Evolutionary conservation across 2,113 vertebrate genomes (phyloP).

Genomic region (Hipposideros armiger): DNA sequence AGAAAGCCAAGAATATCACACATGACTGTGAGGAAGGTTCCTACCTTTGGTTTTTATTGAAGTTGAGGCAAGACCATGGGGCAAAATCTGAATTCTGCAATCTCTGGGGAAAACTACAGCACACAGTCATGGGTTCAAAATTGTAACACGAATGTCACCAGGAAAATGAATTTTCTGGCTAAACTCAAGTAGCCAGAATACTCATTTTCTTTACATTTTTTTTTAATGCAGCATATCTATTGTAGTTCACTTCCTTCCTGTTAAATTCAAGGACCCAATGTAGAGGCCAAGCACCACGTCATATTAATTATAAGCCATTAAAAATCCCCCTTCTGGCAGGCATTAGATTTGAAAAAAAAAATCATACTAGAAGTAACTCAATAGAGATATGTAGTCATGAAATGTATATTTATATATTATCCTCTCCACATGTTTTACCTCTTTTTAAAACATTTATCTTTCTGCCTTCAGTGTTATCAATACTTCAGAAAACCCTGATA

Average conservation of each 20-base stretch:
- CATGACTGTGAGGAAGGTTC: background rate
- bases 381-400: slow-evolving; percentile 70
- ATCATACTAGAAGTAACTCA: slow-evolving; percentile 83
- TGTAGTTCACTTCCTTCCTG: slow-evolving; percentile 57
- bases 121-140: background rate
- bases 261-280: slow-evolving; percentile 70
- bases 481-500: background rate
- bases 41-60: background rate
- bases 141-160: rapidly evolving
- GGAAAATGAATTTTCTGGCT: background rate
- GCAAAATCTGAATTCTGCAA: background rate
- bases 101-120: background rate
- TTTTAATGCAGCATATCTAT: slow-evolving; percentile 65
- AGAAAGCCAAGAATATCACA: background rate
- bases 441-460: background rate
- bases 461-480: background rate
- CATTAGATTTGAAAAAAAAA: slow-evolving; percentile 77
- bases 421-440: background rate
- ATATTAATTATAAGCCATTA: slow-evolving; percentile 83
- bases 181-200: slow-evolving; percentile 3
- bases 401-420: background rate
- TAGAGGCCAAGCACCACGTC: slow-evolving; percentile 76
- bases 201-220: slow-evolving; percentile 44
- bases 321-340: slow-evolving; percentile 83
- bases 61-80: background rate